phyloP scores from a whole-genome alignment of 2,113 vertebrate species.

The Riparia riparia region DNA sequence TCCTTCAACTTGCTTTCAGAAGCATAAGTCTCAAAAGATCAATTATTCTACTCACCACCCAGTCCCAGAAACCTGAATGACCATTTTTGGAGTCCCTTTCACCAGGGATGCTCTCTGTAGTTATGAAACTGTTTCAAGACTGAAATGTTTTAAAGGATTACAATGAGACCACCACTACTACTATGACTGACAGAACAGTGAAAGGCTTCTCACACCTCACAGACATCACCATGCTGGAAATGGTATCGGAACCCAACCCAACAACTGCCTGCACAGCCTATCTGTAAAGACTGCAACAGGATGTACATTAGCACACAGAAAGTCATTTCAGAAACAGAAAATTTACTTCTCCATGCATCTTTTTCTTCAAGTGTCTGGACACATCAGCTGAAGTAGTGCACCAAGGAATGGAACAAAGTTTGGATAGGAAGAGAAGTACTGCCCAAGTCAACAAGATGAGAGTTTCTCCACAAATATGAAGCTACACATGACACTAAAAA shows the following conservation, averaged over 20 bases:
- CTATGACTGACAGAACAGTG: fast-evolving
- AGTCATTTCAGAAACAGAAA: background rate
- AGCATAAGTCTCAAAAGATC: background rate
- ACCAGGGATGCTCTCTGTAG: background rate
- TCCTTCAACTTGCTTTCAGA: background rate
- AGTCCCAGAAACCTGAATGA: background rate
- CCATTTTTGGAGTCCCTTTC: background rate
- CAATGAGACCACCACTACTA: background rate
- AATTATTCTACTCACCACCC: background rate
- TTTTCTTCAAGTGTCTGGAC: background rate
- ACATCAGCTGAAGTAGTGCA: background rate
- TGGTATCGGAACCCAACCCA: background rate
- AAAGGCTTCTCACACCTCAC: background rate
- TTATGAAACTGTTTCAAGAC: background rate
- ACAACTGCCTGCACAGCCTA: background rate
- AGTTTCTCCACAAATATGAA: background rate
- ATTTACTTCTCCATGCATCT: background rate
- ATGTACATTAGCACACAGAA: background rate
- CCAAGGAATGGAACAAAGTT: background rate
- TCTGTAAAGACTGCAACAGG: background rate
- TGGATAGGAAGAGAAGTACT: background rate
- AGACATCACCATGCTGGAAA: background rate
- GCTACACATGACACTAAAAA: background rate
- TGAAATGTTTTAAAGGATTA: background rate
- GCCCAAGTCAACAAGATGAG: background rate